Conservation (phyloP, 2,797 vertebrate species). For the Diglossa cyanea region DNA sequence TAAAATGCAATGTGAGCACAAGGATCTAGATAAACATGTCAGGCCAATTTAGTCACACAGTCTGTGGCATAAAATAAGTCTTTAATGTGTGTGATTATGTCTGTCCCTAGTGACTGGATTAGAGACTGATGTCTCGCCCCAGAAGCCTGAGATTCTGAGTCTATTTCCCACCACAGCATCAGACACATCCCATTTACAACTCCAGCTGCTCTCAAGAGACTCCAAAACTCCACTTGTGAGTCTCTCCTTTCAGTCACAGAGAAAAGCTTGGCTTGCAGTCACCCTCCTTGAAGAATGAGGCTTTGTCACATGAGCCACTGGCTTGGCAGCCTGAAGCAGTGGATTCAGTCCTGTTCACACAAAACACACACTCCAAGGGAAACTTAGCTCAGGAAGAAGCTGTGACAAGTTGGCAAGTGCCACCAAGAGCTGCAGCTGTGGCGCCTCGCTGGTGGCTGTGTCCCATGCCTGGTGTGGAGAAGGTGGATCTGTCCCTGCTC, state of each 20-base stretch:
- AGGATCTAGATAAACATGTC: neutral
- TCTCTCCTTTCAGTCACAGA: neutral
- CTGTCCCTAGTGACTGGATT: neutral
- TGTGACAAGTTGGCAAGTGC: neutral
- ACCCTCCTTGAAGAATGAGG: neutral
- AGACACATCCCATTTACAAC: neutral
- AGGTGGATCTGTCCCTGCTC: neutral
- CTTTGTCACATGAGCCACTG: rapidly evolving
- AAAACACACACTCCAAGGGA: neutral
- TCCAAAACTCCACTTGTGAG: neutral
- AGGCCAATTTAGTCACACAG: neutral
- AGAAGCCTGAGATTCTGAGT: neutral
- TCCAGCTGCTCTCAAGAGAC: neutral
- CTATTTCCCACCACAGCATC: neutral
- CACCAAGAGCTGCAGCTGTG: neutral
- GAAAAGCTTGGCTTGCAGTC: neutral
- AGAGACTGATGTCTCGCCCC: neutral
- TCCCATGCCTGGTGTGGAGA: neutral
- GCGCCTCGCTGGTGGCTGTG: rapidly evolving
- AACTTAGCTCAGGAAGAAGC: neutral
- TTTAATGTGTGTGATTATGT: neutral
- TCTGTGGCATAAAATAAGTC: neutral
- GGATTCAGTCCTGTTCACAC: neutral
- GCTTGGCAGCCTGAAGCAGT: neutral
- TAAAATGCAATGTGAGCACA: neutral